phyloP scores from a whole-genome alignment of 2,888 invertebrate genomes.

The Agonopterix heracliana region DNA sequence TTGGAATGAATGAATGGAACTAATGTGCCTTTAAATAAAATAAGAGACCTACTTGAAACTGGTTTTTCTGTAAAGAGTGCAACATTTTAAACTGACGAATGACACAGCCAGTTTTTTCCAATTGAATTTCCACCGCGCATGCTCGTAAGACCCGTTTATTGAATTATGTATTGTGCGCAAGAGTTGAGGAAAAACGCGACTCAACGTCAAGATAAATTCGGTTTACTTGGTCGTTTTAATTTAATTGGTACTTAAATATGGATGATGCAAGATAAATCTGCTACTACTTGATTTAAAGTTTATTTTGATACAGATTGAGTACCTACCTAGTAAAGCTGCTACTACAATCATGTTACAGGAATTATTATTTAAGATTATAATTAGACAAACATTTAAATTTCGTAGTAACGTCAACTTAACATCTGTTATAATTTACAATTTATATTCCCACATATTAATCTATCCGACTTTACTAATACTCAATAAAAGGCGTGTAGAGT shows the following conservation, averaged over 20 bases:
- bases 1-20: conserved; percentile 9
- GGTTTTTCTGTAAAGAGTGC: conserved; percentile 1
- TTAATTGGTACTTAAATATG: background rate
- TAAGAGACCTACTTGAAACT: background rate
- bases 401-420: too few relatives aligned
- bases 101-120: conserved; percentile 3
- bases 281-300: background rate
- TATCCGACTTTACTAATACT: conserved; percentile 21
- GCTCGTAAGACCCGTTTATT: conserved; percentile 1
- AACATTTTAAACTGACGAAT: conserved; percentile 4
- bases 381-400: too few relatives aligned
- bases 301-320: background rate
- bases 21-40: background rate
- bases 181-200: conserved; percentile 5
- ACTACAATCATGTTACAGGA: too few relatives aligned
- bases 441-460: conserved; percentile 21
- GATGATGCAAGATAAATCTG: too few relatives aligned
- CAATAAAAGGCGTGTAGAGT: conserved; percentile 27
- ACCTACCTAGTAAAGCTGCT: background rate
- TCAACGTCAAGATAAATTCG: conserved; percentile 1
- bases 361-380: too few relatives aligned
- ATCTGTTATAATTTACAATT: too few relatives aligned
- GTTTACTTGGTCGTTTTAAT: background rate
- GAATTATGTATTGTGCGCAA: conserved; percentile 12
- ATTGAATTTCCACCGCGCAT: conserved; percentile 3